Conservation (phyloP, 2,797 vertebrate genomes). For the Chelon labrosus region DNA sequence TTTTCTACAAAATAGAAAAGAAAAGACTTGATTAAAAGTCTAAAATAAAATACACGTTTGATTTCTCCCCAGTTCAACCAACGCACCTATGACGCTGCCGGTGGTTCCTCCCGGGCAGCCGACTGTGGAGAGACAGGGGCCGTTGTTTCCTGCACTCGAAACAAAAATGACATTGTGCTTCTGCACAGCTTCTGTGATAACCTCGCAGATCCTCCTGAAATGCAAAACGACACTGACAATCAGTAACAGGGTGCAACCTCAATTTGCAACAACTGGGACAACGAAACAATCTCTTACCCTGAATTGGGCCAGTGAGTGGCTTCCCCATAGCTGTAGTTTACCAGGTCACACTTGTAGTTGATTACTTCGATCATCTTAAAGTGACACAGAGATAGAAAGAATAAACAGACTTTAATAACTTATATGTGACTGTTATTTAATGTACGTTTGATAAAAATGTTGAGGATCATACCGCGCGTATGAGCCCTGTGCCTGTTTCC, state of each 20-base stretch:
- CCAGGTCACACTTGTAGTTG: constrained; percentile 98
- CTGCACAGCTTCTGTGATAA: constrained; percentile 97
- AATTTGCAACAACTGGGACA: neutral
- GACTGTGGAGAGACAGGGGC: constrained; percentile 97
- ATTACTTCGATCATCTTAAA: constrained; percentile 98
- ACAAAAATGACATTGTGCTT: constrained; percentile 98
- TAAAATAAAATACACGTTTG: no score
- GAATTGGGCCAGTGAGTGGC: constrained; percentile 99
- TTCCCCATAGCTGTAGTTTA: constrained; percentile 99
- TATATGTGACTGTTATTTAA: neutral
- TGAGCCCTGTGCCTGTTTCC: constrained; percentile 99
- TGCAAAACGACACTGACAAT: constrained; percentile 17
- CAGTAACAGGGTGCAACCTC: neutral
- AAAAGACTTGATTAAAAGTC: no score
- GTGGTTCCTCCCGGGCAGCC: constrained; percentile 98
- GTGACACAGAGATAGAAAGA: constrained; percentile 30
- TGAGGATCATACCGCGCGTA: constrained; percentile 88
- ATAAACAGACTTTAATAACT: neutral
- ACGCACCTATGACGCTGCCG: constrained; percentile 93
- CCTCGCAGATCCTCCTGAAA: constrained; percentile 96
- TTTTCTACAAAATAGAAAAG: no score
- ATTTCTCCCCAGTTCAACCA: neutral
- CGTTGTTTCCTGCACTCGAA: constrained; percentile 98
- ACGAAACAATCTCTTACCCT: constrained; percentile 81
- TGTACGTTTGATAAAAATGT: neutral